A percentile compares a stretch with the other conserved stretches of the same genome.
These are phyloP conservation scores for Macropus fuliginosus DNA, from an alignment of 2,797 vertebrate genomes.

Conservation along the genomic window DNA sequence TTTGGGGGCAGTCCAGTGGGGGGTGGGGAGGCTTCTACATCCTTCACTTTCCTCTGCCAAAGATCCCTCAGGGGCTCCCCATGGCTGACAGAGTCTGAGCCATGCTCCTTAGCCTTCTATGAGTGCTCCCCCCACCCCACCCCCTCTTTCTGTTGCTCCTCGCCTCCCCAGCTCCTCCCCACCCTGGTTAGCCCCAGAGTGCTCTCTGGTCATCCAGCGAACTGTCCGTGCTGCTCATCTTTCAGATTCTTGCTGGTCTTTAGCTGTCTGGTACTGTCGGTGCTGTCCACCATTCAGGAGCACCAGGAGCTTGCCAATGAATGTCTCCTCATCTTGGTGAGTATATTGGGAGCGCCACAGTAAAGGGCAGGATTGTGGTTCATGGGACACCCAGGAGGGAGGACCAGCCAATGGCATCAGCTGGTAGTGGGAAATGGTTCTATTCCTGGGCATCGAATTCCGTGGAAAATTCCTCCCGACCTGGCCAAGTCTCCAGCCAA, in stretches of 20 bases:
- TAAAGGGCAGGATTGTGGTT: not conserved
- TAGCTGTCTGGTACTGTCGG: conserved; percentile 98
- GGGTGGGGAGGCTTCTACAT: not conserved
- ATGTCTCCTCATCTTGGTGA: conserved; percentile 98
- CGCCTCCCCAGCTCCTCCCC: not conserved
- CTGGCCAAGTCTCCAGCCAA: not conserved
- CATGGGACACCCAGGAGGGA: not conserved
- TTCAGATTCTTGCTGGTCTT: conserved; percentile 98
- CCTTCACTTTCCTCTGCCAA: not conserved
- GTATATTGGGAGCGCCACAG: conserved; percentile 40
- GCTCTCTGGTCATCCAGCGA: not conserved
- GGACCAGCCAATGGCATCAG: not conserved
- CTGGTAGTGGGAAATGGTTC: not conserved
- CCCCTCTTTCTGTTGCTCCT: not conserved
- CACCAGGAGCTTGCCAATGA: conserved; percentile 95
- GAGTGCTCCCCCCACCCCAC: not conserved
- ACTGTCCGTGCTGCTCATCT: conserved; percentile 63
- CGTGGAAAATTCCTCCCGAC: not conserved
- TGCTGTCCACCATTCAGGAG: conserved; percentile 98
- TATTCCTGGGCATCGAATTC: not conserved
- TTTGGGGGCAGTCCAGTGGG: not conserved
- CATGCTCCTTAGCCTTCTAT: not conserved
- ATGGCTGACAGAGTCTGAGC: not conserved
- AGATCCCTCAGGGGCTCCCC: not conserved
- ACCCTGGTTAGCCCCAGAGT: not conserved